Percentiles rank a stretch among this genome's conserved stretches.
phyloP scores from a whole-genome alignment of 2,888 invertebrate genomes.

The Cephus nigrinus region DNA sequence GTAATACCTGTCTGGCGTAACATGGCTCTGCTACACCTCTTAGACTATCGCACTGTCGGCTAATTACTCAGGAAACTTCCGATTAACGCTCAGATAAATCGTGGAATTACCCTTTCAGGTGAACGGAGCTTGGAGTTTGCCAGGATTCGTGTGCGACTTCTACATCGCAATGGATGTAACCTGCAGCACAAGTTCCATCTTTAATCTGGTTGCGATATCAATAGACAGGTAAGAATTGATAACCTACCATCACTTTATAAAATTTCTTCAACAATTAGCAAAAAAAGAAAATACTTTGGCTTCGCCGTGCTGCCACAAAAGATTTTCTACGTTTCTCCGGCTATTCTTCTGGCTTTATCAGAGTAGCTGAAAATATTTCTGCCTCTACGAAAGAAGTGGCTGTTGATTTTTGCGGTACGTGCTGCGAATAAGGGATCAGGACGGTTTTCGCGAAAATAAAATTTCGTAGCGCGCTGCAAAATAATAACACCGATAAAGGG shows the following conservation, averaged over 20 bases:
- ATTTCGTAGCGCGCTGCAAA: slow-evolving; percentile 13
- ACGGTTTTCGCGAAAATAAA: slow-evolving; percentile 22
- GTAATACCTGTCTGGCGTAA: neutral
- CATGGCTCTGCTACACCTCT: neutral
- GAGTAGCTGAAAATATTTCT: neutral
- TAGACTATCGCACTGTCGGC: neutral
- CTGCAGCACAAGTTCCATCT: slow-evolving; percentile 97
- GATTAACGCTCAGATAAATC: neutral
- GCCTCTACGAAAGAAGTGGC: neutral
- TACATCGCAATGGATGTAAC: slow-evolving; percentile 98
- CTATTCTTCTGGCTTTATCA: neutral
- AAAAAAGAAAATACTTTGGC: neutral
- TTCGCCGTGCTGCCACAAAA: neutral
- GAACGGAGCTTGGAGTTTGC: slow-evolving; percentile 89
- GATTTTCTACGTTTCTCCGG: slow-evolving; percentile 2
- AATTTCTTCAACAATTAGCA: neutral
- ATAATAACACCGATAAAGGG: slow-evolving; percentile 7
- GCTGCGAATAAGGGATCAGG: slow-evolving; percentile 29
- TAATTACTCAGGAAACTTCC: neutral
- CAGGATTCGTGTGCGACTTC: slow-evolving; percentile 93
- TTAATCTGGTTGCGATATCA: slow-evolving; percentile 97
- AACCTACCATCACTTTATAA: neutral
- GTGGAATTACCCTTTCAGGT: slow-evolving; percentile 72
- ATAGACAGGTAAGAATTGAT: slow-evolving; percentile 87
- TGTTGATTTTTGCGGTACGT: slow-evolving; percentile 35